Percentiles rank a stretch among this genome's conserved stretches.
phyloP scores from a whole-genome alignment of 2,113 vertebrate species.

The Morone saxatilis region DNA sequence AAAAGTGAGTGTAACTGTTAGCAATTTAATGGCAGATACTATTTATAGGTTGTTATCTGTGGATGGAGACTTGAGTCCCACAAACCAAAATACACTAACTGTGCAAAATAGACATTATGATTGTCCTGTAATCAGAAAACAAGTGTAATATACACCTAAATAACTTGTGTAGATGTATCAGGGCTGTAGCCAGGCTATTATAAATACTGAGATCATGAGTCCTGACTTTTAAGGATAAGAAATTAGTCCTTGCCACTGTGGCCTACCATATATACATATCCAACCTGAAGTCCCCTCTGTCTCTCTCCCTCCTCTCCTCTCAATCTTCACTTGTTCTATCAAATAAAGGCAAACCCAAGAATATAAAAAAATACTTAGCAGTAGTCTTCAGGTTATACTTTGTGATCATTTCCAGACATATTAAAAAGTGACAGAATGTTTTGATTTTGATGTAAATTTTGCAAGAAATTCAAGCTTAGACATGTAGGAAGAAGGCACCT shows the following conservation, averaged over 20 bases:
- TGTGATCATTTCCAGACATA: neutral
- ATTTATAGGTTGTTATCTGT: constrained; percentile 21
- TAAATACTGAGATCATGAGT: neutral
- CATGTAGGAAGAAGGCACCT: neutral
- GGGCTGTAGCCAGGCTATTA: neutral
- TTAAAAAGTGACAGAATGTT: neutral
- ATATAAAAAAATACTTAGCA: neutral
- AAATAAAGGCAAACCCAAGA: too few species aligned
- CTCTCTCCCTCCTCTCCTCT: too few species aligned
- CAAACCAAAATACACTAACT: constrained; percentile 10
- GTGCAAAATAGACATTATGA: neutral
- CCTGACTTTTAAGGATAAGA: neutral
- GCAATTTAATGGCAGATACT: constrained; percentile 14
- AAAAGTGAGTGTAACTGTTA: constrained; percentile 7
- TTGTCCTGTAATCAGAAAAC: constrained; percentile 21
- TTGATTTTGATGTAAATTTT: neutral
- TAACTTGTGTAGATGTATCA: neutral
- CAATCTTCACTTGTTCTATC: too few species aligned
- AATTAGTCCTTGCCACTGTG: neutral
- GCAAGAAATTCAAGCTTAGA: neutral
- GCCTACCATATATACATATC: too few species aligned
- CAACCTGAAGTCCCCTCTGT: too few species aligned
- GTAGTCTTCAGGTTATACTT: neutral
- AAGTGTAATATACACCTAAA: neutral
- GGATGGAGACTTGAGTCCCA: neutral